Percentiles rank a stretch among this genome's conserved stretches.
Evolutionary conservation across 2,888 invertebrate species (phyloP).

Genomic region (Hypercompe scribonia): DNA sequence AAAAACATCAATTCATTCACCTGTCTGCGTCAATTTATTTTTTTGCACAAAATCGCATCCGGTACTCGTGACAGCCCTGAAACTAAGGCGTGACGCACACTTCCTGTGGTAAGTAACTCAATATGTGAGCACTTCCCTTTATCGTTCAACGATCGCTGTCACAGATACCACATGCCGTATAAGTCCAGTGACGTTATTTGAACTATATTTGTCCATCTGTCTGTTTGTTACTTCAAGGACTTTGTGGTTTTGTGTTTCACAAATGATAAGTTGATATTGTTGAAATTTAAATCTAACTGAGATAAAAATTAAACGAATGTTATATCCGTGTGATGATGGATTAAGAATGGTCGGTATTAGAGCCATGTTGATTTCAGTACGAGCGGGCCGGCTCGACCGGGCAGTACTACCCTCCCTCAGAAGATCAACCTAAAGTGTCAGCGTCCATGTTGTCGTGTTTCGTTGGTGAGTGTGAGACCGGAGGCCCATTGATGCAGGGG

Average conservation of each 20-base stretch:
- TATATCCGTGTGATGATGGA: too few species aligned
- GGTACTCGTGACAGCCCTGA: conserved; percentile 36
- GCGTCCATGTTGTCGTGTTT: too few species aligned
- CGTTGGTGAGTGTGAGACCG: too few species aligned
- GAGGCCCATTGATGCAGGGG: too few species aligned
- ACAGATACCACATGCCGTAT: conserved; percentile 34
- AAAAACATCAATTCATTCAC: neutral
- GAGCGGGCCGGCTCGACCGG: too few species aligned
- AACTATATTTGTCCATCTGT: conserved; percentile 18
- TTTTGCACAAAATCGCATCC: conserved; percentile 15
- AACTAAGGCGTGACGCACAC: conserved; percentile 43
- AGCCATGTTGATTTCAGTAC: too few species aligned
- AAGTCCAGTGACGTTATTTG: conserved; percentile 20
- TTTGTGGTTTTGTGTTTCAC: conserved; percentile 7
- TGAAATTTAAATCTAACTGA: neutral
- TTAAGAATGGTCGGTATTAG: too few species aligned
- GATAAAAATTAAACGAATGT: too few species aligned
- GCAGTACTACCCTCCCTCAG: too few species aligned
- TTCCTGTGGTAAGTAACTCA: conserved; percentile 41
- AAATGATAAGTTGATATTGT: neutral
- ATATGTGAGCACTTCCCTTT: conserved; percentile 38
- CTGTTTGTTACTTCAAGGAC: conserved; percentile 14
- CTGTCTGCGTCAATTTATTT: neutral
- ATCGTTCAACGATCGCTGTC: conserved; percentile 40
- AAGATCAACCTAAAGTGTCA: too few species aligned